These are phyloP conservation scores for Druceiella hillmani DNA, from an alignment of 2,888 invertebrate species.

Conservation along the genomic window DNA sequence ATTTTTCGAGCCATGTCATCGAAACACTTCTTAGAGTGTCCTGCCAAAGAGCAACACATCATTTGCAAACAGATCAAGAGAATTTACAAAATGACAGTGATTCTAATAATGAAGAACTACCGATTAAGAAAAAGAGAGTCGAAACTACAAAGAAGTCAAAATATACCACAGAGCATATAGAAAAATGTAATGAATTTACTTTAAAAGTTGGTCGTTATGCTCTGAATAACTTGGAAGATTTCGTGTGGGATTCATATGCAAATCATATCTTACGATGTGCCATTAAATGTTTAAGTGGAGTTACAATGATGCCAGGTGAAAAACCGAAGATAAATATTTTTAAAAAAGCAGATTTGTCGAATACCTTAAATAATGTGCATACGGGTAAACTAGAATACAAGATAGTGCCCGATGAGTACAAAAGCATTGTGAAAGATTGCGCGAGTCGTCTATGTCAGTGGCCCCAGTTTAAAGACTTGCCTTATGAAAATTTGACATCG, in stretches of 20 bases:
- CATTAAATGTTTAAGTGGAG: conserved; percentile 64
- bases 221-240: conserved; percentile 81
- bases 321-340: conserved; percentile 41
- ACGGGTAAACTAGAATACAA: conserved; percentile 40
- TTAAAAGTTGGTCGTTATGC: conserved; percentile 69
- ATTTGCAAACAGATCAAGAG: conserved; percentile 30
- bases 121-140: too few species aligned
- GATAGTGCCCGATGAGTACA: conserved; percentile 54
- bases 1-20: conserved; percentile 74
- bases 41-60: conserved; percentile 46
- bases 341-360: conserved; percentile 29
- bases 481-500: conserved; percentile 63
- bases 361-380: conserved; percentile 34
- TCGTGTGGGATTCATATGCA: conserved; percentile 70
- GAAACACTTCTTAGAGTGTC: conserved; percentile 61
- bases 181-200: conserved; percentile 58
- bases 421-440: conserved; percentile 58
- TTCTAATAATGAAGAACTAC: too few species aligned
- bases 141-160: conserved; percentile 28
- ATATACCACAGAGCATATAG: conserved; percentile 44
- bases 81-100: conserved; percentile 22
- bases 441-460: conserved; percentile 58
- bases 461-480: conserved; percentile 74
- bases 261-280: conserved; percentile 71
- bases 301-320: conserved; percentile 49